Percentiles rank a stretch among this genome's conserved stretches.
Evolutionary conservation across 2,888 invertebrate species (phyloP).

Genomic region (Liopterus haemorrhoidalis): DNA sequence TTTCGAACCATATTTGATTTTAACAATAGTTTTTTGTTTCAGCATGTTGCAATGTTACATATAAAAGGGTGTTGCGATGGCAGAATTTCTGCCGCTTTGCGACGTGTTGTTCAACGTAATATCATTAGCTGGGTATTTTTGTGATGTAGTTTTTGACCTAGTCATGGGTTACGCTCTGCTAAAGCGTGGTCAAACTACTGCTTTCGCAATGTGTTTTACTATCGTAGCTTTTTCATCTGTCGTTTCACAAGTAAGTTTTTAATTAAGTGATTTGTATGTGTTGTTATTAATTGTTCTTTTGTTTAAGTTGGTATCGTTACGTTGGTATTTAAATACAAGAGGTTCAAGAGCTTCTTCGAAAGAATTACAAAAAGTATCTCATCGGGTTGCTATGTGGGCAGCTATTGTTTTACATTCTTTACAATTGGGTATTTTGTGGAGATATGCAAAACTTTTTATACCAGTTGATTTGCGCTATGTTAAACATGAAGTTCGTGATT

Average conservation of each 20-base stretch:
- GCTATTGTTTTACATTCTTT: slow-evolving; percentile 59
- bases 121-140: slow-evolving; percentile 82
- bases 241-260: slow-evolving; percentile 59
- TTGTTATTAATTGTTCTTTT: slow-evolving; percentile 15
- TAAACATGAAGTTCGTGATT: slow-evolving; percentile 72
- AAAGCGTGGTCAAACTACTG: slow-evolving; percentile 57
- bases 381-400: slow-evolving; percentile 33
- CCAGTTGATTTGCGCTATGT: slow-evolving; percentile 76
- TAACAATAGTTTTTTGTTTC: background rate
- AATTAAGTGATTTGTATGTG: background rate
- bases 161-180: slow-evolving; percentile 79
- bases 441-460: slow-evolving; percentile 78
- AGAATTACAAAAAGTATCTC: slow-evolving; percentile 15
- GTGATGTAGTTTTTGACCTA: slow-evolving; percentile 84
- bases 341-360: slow-evolving; percentile 46
- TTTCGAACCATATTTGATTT: no score
- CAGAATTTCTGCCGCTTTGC: slow-evolving; percentile 85
- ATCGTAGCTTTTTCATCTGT: slow-evolving; percentile 68
- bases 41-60: slow-evolving; percentile 21
- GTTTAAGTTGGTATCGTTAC: slow-evolving; percentile 59
- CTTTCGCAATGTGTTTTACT: slow-evolving; percentile 63
- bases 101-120: slow-evolving; percentile 88
- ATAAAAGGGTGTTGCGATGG: slow-evolving; percentile 45
- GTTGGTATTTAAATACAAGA: slow-evolving; percentile 63
- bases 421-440: slow-evolving; percentile 69